phyloP scores from a whole-genome alignment of 2,888 invertebrate genomes.

The Epinotia nisella region DNA sequence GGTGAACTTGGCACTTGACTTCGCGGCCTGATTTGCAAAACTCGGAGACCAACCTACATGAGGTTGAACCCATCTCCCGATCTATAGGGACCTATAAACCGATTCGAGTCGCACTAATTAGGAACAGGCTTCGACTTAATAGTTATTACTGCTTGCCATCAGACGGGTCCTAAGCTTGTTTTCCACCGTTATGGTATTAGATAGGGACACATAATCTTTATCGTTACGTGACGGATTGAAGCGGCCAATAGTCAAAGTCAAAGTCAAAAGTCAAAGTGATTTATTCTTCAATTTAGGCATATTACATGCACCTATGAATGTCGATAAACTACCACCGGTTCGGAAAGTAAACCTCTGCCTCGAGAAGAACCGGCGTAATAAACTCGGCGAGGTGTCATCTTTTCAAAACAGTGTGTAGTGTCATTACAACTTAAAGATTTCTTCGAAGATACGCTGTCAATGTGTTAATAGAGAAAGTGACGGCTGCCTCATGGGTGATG shows the following conservation, averaged over 20 bases:
- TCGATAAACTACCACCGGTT: no score
- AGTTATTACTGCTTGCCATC: no score
- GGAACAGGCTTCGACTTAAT: conserved; percentile 1
- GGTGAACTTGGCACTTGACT: conserved; percentile 29
- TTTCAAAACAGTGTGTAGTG: no score
- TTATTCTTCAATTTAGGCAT: no score
- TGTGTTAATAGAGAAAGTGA: conserved; percentile 17
- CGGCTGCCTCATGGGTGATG: conserved; percentile 22
- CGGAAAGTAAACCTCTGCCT: no score
- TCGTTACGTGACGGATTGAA: not conserved
- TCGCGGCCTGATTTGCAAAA: conserved; percentile 5
- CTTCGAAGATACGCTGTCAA: not conserved
- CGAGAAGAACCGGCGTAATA: no score
- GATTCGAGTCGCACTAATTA: not conserved
- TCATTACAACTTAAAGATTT: not conserved
- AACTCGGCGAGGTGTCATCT: no score
- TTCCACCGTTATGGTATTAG: no score
- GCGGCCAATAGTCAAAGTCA: no score
- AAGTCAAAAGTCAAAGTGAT: no score
- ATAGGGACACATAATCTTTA: not conserved
- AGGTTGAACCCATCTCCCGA: not conserved
- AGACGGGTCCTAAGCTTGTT: no score
- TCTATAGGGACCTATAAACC: not conserved
- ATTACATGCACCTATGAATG: no score
- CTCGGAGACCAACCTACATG: not conserved